phyloP scores from a whole-genome alignment of 2,113 vertebrate species.

The Pseudorectes ferrugineus region DNA sequence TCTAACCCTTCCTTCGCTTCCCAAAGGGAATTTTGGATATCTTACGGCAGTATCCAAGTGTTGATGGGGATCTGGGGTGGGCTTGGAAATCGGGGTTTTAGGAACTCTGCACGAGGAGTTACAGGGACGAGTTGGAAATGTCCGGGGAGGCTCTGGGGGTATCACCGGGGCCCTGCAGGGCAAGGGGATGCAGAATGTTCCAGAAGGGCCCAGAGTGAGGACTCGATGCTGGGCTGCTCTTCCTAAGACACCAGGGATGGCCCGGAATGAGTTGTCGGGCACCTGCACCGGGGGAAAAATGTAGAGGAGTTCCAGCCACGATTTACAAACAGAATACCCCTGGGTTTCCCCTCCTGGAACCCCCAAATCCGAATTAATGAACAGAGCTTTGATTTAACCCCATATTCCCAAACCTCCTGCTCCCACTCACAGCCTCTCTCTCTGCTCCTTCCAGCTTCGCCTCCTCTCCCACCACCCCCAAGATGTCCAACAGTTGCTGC shows the following conservation, averaged over 20 bases:
- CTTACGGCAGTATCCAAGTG: accelerated
- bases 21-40: neutral
- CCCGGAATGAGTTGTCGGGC: accelerated
- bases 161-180: neutral
- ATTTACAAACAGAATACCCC: accelerated
- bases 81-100: accelerated
- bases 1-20: neutral
- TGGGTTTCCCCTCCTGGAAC: accelerated
- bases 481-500: neutral
- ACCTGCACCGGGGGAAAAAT: accelerated
- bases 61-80: neutral
- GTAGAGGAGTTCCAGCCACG: accelerated
- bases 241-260: neutral
- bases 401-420: neutral
- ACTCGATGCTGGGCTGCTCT: accelerated
- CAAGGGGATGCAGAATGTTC: accelerated
- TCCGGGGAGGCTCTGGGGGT: neutral
- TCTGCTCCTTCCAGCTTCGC: neutral
- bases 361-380: accelerated
- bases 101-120: accelerated
- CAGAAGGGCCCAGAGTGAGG: neutral
- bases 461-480: neutral
- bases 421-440: neutral
- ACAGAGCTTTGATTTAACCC: neutral
- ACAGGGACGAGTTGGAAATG: accelerated